Evolutionary conservation across 2,797 vertebrate genomes (phyloP).

Genomic region (Loris lydekkerianus): DNA sequence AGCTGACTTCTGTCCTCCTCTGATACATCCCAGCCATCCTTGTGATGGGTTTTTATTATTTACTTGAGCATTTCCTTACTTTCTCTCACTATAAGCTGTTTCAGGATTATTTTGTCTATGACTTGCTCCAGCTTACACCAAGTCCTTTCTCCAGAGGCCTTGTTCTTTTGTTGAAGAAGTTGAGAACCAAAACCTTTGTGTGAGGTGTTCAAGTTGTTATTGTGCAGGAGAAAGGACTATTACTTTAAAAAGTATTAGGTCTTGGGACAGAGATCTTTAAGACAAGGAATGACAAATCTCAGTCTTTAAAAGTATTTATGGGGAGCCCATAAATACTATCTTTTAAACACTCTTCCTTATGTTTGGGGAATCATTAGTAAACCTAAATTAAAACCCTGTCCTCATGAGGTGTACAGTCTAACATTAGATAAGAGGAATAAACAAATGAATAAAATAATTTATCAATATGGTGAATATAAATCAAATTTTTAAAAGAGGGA

Average conservation of each 20-base stretch:
- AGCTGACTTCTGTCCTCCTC: not conserved
- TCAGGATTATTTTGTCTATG: not conserved
- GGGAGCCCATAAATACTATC: not conserved
- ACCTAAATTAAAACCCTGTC: not conserved
- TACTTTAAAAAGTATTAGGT: not conserved
- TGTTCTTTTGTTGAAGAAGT: not conserved
- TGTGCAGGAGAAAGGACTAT: not conserved
- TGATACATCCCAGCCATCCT: not conserved
- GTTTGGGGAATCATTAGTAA: not conserved
- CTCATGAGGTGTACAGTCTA: not conserved
- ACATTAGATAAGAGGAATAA: not conserved
- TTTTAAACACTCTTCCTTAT: not conserved
- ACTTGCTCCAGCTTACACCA: not conserved
- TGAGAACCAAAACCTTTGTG: not conserved
- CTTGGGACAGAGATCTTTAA: not conserved
- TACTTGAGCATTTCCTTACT: not conserved
- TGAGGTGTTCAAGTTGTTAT: not conserved
- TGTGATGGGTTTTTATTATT: not conserved
- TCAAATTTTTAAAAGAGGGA: not conserved
- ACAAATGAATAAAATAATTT: not conserved
- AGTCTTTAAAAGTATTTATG: not conserved
- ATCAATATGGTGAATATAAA: not conserved
- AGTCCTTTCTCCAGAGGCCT: not conserved
- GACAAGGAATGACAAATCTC: not conserved
- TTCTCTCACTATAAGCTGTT: not conserved